Evolutionary conservation across 2,888 invertebrate species (phyloP), one percentile per base, ranked within the genome.

Genomic region (Erpobdella octoculata): DNA sequence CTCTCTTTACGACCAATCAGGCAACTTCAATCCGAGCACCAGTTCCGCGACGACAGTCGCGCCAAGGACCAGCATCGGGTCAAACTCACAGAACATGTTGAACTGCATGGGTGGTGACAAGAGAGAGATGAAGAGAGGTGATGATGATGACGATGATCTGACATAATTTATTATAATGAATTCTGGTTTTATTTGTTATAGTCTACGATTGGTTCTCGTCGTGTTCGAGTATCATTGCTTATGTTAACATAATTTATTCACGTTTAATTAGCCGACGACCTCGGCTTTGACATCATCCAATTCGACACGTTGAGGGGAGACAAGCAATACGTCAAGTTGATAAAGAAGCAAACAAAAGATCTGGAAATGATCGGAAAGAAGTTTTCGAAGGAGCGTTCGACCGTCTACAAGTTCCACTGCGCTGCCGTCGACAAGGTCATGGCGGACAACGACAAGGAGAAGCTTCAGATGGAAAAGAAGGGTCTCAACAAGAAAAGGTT

Each of bases 281-380:
- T 78, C 12, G 75, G 71, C 37, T 81, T 82, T 76, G 82, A 82
- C 66, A 76, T 79, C 4, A 80, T 83, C 41, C 80, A 80, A 15
- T 77, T 81, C 46, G 83, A 83, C 37, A 73, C 76, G 53, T 77
- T 83, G 62, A 79, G 79, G 72, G 76, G 76, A 48, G 81, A 81
- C 74, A 82, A 82, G 75, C 75, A 74, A 33, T 82, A 78, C 76
- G 76, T 78, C 66, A 98, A 98, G 85, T 89, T 92, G 41, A 89
- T 91, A 64, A 90, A 93, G 79, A 97, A 96, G 82, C 95, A 97
- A 80, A 91, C 92, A 83, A 98, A 98, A 80, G 97, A 98, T 79
- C 69, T 80, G 68, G 97, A 97, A 73, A 87, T 91, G 5, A 28
- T 72, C 85, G 90, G 90, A 81, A 96, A 95, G 82, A 89, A 91